Evolutionary conservation across 2,888 invertebrate species (phyloP).

Genomic region (Tipula confusa): DNA sequence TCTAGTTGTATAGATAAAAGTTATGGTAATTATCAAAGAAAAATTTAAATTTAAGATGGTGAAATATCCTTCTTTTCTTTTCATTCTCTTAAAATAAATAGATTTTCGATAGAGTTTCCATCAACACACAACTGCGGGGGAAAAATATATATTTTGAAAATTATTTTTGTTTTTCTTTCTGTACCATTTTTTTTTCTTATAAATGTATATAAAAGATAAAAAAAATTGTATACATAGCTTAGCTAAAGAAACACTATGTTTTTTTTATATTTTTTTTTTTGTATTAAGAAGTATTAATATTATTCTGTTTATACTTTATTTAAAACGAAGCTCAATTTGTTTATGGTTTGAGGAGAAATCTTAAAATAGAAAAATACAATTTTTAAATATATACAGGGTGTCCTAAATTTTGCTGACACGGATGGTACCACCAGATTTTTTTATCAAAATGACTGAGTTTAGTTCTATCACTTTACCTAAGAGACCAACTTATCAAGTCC

Average conservation of each 20-base stretch:
- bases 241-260: not conserved
- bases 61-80: not conserved
- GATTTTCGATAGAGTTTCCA: not conserved
- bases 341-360: not conserved
- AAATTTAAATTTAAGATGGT: not conserved
- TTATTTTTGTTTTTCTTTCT: not conserved
- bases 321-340: not conserved
- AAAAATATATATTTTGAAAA: not conserved
- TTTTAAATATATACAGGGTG: too few species aligned
- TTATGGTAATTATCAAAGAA: not conserved
- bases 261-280: not conserved
- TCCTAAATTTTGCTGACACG: too few species aligned
- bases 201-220: too few species aligned
- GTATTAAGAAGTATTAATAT: not conserved
- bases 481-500: too few species aligned
- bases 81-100: not conserved
- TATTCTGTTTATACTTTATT: not conserved
- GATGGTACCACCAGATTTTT: too few species aligned
- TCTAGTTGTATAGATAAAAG: not conserved
- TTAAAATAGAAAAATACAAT: constrained; percentile 14
- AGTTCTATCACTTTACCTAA: too few species aligned
- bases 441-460: too few species aligned
- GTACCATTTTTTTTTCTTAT: not conserved
- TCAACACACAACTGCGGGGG: not conserved
- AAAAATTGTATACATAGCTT: not conserved